Percentiles rank a stretch among this genome's conserved stretches.
phyloP scores from a whole-genome alignment of 2,113 vertebrate genomes.

The Pithys albifrons region DNA sequence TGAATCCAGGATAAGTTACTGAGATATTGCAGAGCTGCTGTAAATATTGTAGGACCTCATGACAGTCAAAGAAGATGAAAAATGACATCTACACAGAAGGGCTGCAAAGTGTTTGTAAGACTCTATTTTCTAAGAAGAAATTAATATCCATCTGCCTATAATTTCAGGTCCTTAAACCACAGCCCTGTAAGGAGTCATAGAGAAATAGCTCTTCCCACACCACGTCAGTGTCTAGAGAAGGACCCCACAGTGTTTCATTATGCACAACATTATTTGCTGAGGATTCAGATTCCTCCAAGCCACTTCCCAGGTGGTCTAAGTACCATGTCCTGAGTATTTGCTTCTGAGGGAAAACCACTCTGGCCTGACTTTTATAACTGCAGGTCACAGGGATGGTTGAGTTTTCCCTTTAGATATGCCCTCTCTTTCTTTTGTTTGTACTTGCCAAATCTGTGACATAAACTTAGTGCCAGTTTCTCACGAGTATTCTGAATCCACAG shows the following conservation, averaged over 20 bases:
- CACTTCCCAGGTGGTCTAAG: background rate
- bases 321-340: background rate
- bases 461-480: background rate
- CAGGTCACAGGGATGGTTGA: background rate
- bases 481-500: background rate
- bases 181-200: fast-evolving
- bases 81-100: background rate
- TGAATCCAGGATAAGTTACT: background rate
- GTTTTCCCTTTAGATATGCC: background rate
- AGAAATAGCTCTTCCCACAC: background rate
- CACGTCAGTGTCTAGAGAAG: background rate
- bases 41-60: conserved; percentile 14
- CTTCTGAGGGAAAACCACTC: background rate
- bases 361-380: background rate
- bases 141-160: background rate
- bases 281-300: background rate
- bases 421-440: background rate
- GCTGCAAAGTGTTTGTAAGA: background rate
- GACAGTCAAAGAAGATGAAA: background rate
- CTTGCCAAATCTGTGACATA: background rate
- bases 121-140: background rate
- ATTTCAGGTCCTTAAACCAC: background rate
- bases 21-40: background rate
- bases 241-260: background rate
- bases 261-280: background rate